Percentiles rank a stretch among this genome's conserved stretches.
These are phyloP conservation scores for Carassius gibelio DNA, from an alignment of 2,113 vertebrate genomes.

Conservation along the genomic window DNA sequence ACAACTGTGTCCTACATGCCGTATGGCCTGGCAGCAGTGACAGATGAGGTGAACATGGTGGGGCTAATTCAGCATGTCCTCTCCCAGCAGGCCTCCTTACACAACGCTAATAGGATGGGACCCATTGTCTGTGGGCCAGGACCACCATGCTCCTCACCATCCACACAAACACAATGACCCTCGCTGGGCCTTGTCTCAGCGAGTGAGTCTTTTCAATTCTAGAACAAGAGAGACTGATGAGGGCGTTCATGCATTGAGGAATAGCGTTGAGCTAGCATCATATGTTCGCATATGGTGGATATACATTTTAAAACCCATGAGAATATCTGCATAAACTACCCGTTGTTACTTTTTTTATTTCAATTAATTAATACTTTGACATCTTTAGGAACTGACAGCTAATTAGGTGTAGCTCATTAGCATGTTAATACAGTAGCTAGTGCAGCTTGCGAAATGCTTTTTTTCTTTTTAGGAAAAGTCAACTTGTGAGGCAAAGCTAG, in stretches of 20 bases:
- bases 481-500: not conserved
- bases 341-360: not conserved
- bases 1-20: constrained; percentile 33
- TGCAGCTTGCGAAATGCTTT: not conserved
- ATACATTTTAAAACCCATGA: not conserved
- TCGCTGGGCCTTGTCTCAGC: constrained; percentile 33
- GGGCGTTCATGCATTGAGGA: not conserved
- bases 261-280: not conserved
- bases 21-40: constrained; percentile 35
- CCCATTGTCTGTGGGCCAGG: constrained; percentile 60
- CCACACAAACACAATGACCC: constrained; percentile 40
- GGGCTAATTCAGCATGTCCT: constrained; percentile 53
- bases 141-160: constrained; percentile 52
- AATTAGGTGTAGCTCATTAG: not conserved
- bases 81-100: constrained; percentile 40
- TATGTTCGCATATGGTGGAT: not conserved
- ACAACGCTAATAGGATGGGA: constrained; percentile 42
- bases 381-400: not conserved
- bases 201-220: constrained; percentile 3
- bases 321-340: not conserved
- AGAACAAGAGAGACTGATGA: constrained; percentile 32
- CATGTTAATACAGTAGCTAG: not conserved
- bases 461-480: not conserved
- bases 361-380: not conserved
- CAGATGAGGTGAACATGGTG: constrained; percentile 49